Evolutionary conservation across 2,888 invertebrate genomes (phyloP).

Genomic region (Ornithoptera priamus): DNA sequence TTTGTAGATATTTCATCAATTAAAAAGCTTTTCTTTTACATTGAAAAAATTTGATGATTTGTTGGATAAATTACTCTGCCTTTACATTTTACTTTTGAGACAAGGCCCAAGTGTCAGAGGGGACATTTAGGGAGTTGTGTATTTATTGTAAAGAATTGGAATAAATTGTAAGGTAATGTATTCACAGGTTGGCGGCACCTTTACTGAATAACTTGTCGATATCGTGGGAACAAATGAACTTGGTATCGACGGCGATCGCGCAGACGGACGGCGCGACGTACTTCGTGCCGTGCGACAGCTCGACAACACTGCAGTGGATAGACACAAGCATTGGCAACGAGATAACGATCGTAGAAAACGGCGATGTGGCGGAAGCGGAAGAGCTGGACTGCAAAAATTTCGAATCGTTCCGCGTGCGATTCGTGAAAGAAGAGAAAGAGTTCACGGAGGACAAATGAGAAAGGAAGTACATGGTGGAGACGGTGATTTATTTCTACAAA

Average conservation of each 20-base stretch:
- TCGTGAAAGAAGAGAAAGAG: slow-evolving; percentile 3
- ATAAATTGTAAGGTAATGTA: background rate
- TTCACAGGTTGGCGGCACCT: slow-evolving; percentile 10
- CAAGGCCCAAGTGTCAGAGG: too few species aligned
- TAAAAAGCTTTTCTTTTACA: too few species aligned
- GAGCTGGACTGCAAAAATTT: slow-evolving; percentile 20
- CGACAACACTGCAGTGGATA: slow-evolving; percentile 19
- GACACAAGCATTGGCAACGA: slow-evolving; percentile 23
- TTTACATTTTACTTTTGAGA: too few species aligned
- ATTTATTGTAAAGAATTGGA: too few species aligned
- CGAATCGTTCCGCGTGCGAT: slow-evolving; percentile 4
- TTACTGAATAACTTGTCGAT: slow-evolving; percentile 4
- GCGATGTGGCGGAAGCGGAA: slow-evolving; percentile 1
- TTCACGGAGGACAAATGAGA: slow-evolving; percentile 12
- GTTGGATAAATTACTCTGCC: too few species aligned
- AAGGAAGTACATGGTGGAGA: slow-evolving; percentile 3
- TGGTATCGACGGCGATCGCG: slow-evolving; percentile 32
- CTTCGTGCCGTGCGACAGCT: slow-evolving; percentile 24
- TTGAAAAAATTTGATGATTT: too few species aligned
- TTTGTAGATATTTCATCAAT: too few species aligned
- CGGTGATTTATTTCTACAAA: slow-evolving; percentile 12
- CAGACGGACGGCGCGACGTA: slow-evolving; percentile 34
- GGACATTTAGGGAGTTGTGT: too few species aligned
- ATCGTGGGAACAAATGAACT: slow-evolving; percentile 23
- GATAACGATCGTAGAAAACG: slow-evolving; percentile 15